Conservation (phyloP, 1,140 invertebrate genomes). For the Pseudoatta argentina region DNA sequence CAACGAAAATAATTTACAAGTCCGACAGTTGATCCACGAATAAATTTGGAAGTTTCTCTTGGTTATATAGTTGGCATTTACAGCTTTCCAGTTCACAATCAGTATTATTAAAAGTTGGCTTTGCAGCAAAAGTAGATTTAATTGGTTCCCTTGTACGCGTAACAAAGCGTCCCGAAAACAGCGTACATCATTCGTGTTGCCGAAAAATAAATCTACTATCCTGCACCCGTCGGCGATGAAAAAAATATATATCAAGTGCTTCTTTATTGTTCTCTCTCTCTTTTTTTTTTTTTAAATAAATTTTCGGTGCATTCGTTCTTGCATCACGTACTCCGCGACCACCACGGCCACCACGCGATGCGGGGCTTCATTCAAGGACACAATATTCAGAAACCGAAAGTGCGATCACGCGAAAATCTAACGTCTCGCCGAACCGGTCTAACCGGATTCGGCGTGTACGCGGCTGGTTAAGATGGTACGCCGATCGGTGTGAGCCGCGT, state of each 20-base stretch:
- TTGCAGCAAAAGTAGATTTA: conserved; percentile 20
- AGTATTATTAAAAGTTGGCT: conserved; percentile 16
- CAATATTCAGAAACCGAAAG: conserved; percentile 87
- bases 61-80: conserved; percentile 3
- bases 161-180: conserved; percentile 14
- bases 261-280: neutral
- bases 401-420: conserved; percentile 87
- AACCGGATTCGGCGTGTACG: conserved; percentile 83
- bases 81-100: neutral
- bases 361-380: conserved; percentile 84
- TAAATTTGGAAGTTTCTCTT: neutral
- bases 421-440: conserved; percentile 86
- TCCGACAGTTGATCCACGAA: neutral
- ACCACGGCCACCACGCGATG: conserved; percentile 66
- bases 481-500: conserved; percentile 81
- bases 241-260: neutral
- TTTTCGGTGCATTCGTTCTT: conserved; percentile 74
- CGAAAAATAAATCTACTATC: conserved; percentile 37
- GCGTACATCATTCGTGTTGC: conserved; percentile 7
- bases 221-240: neutral
- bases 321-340: conserved; percentile 63
- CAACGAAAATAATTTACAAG: neutral
- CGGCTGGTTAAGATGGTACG: conserved; percentile 71
- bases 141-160: conserved; percentile 10
- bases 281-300: conserved; percentile 25